Conservation (phyloP, 2,888 invertebrate genomes). For the Eupithecia subumbrata region DNA sequence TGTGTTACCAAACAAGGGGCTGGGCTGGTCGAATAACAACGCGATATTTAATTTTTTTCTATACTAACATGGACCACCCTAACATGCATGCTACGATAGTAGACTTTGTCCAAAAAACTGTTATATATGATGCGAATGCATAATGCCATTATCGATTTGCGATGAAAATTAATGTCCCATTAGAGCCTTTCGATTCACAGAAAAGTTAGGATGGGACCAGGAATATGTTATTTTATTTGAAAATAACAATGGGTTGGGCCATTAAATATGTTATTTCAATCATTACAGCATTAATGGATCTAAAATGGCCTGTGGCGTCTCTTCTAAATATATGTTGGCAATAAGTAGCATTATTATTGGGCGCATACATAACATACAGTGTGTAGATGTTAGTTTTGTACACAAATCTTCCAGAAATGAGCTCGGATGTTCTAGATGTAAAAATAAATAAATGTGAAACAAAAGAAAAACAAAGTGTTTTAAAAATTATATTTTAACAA, state of each 20-base stretch:
- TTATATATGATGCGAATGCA: neutral
- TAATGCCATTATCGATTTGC: neutral
- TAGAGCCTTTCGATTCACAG: neutral
- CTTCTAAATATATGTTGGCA: constrained; percentile 19
- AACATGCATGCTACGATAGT: neutral
- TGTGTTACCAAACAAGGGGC: no score
- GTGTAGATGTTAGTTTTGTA: constrained; percentile 10
- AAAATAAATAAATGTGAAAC: neutral
- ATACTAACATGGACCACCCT: no score
- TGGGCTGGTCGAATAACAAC: no score
- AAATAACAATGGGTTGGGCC: constrained; percentile 28
- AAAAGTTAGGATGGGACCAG: constrained; percentile 12
- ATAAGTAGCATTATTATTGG: constrained; percentile 18
- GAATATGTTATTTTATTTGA: constrained; percentile 21
- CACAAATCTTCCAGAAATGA: constrained; percentile 25
- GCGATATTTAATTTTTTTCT: no score
- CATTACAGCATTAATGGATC: constrained; percentile 13
- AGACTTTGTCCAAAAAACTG: neutral
- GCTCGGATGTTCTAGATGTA: constrained; percentile 20
- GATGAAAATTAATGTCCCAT: neutral
- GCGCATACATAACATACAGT: neutral
- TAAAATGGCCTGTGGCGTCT: constrained; percentile 23
- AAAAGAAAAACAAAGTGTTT: neutral
- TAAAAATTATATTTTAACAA: neutral
- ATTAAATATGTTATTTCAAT: neutral